Base-by-base conservation (phyloP, 1,140 invertebrate genomes). In the Diabrotica undecimpunctata region DNA sequence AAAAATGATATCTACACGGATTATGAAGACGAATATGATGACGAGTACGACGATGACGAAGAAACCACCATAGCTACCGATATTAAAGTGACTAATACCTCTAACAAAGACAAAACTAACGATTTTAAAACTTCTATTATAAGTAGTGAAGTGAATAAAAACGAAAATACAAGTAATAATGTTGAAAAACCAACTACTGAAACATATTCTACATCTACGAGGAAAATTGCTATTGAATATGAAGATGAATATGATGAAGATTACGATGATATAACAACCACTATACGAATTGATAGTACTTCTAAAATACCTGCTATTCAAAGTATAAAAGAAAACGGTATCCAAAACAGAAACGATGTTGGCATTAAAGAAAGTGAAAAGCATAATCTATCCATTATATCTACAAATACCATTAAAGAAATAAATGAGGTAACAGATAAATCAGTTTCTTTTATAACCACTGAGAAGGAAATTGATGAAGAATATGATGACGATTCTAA, bases 251-350 rank as follows among this genome's bases (percentile, higher is more conserved):
- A 61, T 8, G 41, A 61, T 25, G 58, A 66, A 54, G 50, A 65
- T 65, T 66, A 61, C 38, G 60, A 66, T 38, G 37, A 62, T 12
- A 60, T n/a, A 13, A 36, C n/a, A 46, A 67, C 25, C 54, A 62
- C 25, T 25, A 25, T 25, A 25, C 25, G 25, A 25, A 25, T 25
- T 25, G 25, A 25, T 4, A 25, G 25, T 25, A 25, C 4, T 25
- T 25, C 25, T 25, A 25, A 25, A 59, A 41, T n/a, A 41, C 8
- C 12, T 11, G 36, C 56, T 35, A 36, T 41, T 36, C 14, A 7
- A 54, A 12, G 5, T 11, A 7, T 36, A 9, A 12, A 53, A 4
- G 25, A 25, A 4, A 25, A 25, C 4, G 25, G 25, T 25, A 25
- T 25, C 25, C 25, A 25, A 25, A 25, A 25, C 25, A 25, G 25